Percentiles rank a stretch among this genome's conserved stretches.
Evolutionary conservation across 1,140 invertebrate genomes (phyloP).

Genomic region (Trypoxylus dichotomus): DNA sequence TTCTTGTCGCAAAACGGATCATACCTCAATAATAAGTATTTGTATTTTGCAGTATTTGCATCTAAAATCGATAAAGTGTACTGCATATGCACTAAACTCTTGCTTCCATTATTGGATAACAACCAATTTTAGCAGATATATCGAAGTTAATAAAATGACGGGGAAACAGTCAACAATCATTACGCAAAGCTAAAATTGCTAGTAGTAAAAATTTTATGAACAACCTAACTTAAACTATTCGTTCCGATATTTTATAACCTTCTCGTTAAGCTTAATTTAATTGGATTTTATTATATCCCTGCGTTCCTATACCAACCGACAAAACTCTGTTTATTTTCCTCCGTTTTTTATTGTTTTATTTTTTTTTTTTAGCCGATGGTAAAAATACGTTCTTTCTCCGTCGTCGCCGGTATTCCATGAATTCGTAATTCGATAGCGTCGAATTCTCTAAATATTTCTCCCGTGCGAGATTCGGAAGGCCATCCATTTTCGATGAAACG

Average conservation of each 20-base stretch:
- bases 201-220: not conserved
- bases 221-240: not conserved
- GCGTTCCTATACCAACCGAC: not conserved
- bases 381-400: not conserved
- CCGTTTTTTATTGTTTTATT: not conserved
- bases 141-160: not conserved
- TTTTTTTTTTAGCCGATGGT: not conserved
- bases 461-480: not conserved
- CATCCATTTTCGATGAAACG: not conserved
- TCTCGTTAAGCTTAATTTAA: not conserved
- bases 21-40: no score
- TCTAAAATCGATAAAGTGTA: no score
- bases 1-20: no score
- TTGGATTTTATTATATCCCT: not conserved
- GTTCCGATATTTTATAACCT: not conserved
- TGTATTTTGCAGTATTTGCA: no score
- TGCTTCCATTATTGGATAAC: not conserved
- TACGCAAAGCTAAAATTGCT: not conserved
- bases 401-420: not conserved
- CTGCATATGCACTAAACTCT: not conserved
- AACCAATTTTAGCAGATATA: not conserved
- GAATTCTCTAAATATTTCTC: conserved; percentile 7
- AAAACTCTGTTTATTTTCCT: not conserved
- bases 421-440: not conserved
- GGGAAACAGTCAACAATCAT: not conserved